Evolutionary conservation across 2,797 vertebrate genomes (phyloP).

Genomic region (Coccyzus lansbergi): DNA sequence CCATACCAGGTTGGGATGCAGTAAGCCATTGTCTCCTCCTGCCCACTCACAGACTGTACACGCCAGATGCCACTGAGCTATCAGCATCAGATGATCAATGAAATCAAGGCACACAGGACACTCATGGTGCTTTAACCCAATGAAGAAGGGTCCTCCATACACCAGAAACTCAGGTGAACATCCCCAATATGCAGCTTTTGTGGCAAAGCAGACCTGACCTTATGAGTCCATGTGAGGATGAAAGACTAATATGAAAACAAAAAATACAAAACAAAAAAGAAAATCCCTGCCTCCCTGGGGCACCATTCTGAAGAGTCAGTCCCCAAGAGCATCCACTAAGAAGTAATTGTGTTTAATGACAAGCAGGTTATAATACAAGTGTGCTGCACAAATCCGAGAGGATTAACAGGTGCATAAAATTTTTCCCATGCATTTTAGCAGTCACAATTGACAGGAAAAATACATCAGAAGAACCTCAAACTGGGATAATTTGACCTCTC

Average conservation of each 20-base stretch:
- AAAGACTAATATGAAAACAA: background rate
- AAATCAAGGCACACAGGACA: no score
- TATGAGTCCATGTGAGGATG: background rate
- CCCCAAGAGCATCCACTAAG: background rate
- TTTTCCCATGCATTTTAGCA: background rate
- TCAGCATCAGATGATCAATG: background rate
- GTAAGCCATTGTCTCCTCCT: background rate
- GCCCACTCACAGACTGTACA: rapidly evolving
- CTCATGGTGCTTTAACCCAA: background rate
- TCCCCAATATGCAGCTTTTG: background rate
- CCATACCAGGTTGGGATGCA: rapidly evolving
- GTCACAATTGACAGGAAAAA: background rate
- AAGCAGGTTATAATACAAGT: slow-evolving; percentile 11
- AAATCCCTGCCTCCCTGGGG: background rate
- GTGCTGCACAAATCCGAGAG: background rate
- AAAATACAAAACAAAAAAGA: no score
- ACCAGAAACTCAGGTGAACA: background rate
- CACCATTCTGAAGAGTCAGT: background rate
- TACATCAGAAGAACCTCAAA: background rate
- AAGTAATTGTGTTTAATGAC: background rate
- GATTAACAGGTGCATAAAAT: background rate
- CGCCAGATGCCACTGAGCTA: background rate
- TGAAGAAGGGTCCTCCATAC: background rate
- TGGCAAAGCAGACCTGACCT: background rate
- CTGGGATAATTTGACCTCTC: background rate